Conservation (phyloP, 2,113 vertebrate genomes). For the Phoxinus phoxinus region DNA sequence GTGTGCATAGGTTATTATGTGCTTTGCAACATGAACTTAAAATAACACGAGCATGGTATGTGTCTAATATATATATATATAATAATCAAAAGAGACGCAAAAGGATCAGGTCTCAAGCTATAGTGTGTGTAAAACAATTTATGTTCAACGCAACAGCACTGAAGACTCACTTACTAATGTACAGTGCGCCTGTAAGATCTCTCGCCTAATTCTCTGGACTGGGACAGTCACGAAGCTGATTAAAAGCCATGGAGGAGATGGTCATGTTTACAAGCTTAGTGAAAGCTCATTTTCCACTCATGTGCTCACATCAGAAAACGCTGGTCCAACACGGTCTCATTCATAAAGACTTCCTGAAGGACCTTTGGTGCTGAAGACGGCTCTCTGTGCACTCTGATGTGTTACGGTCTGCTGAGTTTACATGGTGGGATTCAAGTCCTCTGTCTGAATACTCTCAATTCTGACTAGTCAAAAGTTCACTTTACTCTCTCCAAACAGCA, state of each 20-base stretch:
- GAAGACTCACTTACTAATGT: not conserved
- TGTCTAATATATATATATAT: not conserved
- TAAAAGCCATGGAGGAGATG: conserved; percentile 40
- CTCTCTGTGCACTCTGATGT: not conserved
- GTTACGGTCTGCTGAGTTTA: not conserved
- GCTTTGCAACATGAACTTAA: not conserved
- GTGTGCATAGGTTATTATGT: not conserved
- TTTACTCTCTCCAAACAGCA: not conserved
- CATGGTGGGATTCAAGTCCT: not conserved
- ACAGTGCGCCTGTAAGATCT: conserved; percentile 10
- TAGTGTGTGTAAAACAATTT: not conserved
- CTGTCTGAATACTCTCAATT: not conserved
- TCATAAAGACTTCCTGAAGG: not conserved
- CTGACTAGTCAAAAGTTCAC: not conserved
- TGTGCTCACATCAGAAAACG: conserved; percentile 19
- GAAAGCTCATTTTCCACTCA: conserved; percentile 51
- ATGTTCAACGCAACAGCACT: not conserved
- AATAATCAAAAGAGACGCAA: not conserved
- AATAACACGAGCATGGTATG: not conserved
- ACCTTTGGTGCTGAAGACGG: not conserved
- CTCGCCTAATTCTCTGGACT: conserved; percentile 25
- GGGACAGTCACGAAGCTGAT: conserved; percentile 33
- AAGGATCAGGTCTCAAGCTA: not conserved
- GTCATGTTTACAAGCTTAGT: conserved; percentile 44
- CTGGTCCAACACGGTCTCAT: not conserved